Evolutionary conservation across 2,888 invertebrate genomes (phyloP), one percentile per base, ranked within the genome.

Genomic region (Latrodectus elegans): DNA sequence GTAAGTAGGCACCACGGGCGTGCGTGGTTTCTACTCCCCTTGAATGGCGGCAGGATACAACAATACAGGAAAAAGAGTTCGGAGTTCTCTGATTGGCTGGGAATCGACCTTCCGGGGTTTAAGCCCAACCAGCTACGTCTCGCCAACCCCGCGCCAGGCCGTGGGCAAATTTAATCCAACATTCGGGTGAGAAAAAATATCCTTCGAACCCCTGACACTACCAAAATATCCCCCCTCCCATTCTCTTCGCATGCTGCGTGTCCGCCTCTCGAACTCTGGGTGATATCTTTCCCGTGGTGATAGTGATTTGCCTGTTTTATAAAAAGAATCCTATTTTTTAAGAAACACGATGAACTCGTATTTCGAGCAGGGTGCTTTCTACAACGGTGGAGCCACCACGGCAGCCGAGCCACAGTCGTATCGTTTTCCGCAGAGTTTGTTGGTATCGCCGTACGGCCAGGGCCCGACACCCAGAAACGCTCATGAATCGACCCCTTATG

Each of bases 281-380:
- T 81, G 79, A 85, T 74, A 68, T 9, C 14, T 38, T 60, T 38
- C 71, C 71, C 52, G 52, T 73, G 51, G 17, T 38, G 80, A 17
- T 60, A 72, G 38, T 17, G 22, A 65, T 52, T 26, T 67, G 49
- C 38, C 70, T 49, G 78, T 22, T 60, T 74, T 53, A 68, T 17
- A 22, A 17, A 1, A 26, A 68, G 12, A 22, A 9, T 68, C 26
- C 26, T 22, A 17, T 64, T 64, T 64, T 68, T 68, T 68, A n/a
- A 49, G 51, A 26, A 65, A 51, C 67, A 91, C 91, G 91, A 97
- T 97, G 97, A 97, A 97, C 95, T 97, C 97, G 92, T 97, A 97
- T 93, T 97, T 97, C 93, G 97, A 97, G 94, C 97, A 97, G 94
- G 96, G 96, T 93, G 97, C 97, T 93, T 97, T 97, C 94, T 97